A percentile compares a stretch with the other conserved stretches of the same genome.
Conservation (phyloP, 1,140 invertebrate species). For the Cheumatopsyche charites region DNA sequence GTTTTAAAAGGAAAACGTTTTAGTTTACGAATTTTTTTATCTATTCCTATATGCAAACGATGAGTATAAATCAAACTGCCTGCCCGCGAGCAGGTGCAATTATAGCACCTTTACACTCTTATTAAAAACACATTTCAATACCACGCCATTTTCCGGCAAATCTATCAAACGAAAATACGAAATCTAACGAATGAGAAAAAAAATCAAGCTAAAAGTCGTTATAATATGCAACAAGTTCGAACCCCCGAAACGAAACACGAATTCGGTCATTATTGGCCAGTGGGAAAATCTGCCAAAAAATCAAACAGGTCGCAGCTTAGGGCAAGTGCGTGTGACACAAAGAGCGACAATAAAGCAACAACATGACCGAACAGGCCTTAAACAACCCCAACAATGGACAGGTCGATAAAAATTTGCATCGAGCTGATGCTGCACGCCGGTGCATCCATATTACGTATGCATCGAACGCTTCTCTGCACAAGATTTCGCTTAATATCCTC, state of each 20-base stretch:
- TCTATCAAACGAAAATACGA: not conserved
- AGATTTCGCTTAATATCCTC: constrained; percentile 11
- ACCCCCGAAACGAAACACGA: not conserved
- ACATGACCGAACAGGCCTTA: constrained; percentile 28
- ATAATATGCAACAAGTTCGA: no score
- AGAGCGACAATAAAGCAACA: constrained; percentile 32
- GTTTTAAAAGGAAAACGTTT: not conserved
- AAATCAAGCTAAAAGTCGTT: not conserved
- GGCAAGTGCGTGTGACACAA: constrained; percentile 12
- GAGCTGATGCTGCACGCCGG: constrained; percentile 36
- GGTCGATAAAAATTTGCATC: constrained; percentile 46
- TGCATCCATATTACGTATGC: constrained; percentile 36
- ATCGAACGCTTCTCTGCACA: constrained; percentile 12
- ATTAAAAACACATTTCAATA: constrained; percentile 17
- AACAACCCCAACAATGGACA: constrained; percentile 35
- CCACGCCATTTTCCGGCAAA: not conserved
- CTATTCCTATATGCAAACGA: constrained; percentile 3
- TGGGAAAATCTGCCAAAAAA: constrained; percentile 30
- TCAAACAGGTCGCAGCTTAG: constrained; percentile 32
- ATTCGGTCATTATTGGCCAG: constrained; percentile 5
- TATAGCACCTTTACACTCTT: constrained; percentile 4
- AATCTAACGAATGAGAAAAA: no score
- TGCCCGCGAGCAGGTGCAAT: constrained; percentile 4
- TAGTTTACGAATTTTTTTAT: not conserved
- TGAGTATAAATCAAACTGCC: constrained; percentile 2